Evolutionary conservation across 1,140 invertebrate species (phyloP).

Genomic region (Octopus sinensis): DNA sequence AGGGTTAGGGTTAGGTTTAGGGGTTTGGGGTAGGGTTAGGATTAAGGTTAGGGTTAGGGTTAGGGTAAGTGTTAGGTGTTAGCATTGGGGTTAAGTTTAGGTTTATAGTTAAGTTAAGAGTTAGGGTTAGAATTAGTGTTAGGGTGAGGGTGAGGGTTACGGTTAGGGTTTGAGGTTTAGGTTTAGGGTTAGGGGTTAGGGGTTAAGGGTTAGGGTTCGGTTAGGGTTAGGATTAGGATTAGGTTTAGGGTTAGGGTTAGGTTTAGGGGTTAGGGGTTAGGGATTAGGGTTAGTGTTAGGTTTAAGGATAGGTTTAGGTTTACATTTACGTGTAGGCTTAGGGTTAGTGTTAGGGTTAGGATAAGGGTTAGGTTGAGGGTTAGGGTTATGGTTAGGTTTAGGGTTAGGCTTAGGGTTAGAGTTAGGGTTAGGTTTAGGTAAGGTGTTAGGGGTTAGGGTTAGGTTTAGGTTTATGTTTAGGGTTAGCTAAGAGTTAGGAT

Average conservation of each 20-base stretch:
- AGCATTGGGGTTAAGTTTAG: slow-evolving; percentile 28
- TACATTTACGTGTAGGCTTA: neutral
- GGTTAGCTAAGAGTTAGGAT: slow-evolving; percentile 26
- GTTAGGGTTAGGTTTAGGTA: too few relatives aligned
- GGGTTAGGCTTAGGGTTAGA: neutral
- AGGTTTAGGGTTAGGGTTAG: slow-evolving; percentile 19
- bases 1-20: neutral
- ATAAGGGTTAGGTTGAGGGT: neutral
- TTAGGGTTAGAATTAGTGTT: slow-evolving; percentile 34
- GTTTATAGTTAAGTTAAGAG: slow-evolving; percentile 31
- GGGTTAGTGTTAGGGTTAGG: neutral
- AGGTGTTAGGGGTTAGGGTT: neutral
- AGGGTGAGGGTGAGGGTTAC: slow-evolving; percentile 19
- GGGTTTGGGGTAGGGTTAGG: slow-evolving; percentile 6
- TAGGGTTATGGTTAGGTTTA: neutral
- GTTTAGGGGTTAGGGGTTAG: slow-evolving; percentile 13
- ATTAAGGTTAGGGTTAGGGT: slow-evolving; percentile 20
- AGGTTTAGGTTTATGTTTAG: slow-evolving; percentile 24
- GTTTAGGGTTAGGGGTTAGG: too few relatives aligned
- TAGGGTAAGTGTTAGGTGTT: slow-evolving; percentile 31
- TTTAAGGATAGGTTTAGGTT: slow-evolving; percentile 23
- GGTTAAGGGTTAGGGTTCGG: slow-evolving; percentile 16
- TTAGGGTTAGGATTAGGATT: slow-evolving; percentile 13
- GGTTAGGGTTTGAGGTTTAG: slow-evolving; percentile 19
- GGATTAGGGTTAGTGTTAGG: slow-evolving; percentile 26